These are phyloP conservation scores for Trematomus bernacchii DNA, from an alignment of 2,797 vertebrate genomes.

Conservation along the genomic window DNA sequence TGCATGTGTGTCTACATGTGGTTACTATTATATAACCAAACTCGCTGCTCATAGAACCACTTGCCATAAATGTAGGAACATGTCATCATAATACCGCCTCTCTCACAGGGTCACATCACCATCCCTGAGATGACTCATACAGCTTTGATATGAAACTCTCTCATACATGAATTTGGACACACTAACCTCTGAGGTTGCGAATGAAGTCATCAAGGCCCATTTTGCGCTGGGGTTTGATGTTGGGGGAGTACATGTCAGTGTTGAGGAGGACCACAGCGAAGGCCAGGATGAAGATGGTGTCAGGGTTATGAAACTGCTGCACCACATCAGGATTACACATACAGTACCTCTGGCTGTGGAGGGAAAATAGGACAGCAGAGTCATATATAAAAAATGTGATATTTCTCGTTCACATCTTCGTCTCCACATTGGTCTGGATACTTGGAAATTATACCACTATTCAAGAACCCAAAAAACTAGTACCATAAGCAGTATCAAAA, in stretches of 20 bases:
- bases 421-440: background rate
- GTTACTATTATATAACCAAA: slow-evolving; percentile 39
- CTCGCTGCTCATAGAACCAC: slow-evolving; percentile 34
- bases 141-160: slow-evolving; percentile 4
- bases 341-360: slow-evolving; percentile 96
- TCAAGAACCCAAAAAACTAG: background rate
- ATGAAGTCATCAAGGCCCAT: slow-evolving; percentile 99
- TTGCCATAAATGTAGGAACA: slow-evolving; percentile 36
- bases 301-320: slow-evolving; percentile 99
- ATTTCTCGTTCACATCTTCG: background rate
- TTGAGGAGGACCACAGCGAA: slow-evolving; percentile 99
- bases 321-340: slow-evolving; percentile 99
- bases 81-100: slow-evolving; percentile 27
- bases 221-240: slow-evolving; percentile 99
- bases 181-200: slow-evolving; percentile 96
- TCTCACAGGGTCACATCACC: slow-evolving; percentile 1
- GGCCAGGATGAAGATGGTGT: slow-evolving; percentile 99
- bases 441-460: background rate
- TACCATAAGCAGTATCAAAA: too few relatives aligned
- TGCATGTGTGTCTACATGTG: slow-evolving; percentile 8
- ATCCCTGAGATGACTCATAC: slow-evolving; percentile 3
- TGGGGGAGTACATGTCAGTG: slow-evolving; percentile 99
- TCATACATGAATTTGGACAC: background rate
- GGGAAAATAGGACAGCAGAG: slow-evolving; percentile 20
- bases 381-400: background rate